phyloP scores from a whole-genome alignment of 2,797 vertebrate genomes.

The Siniperca scherzeri region DNA sequence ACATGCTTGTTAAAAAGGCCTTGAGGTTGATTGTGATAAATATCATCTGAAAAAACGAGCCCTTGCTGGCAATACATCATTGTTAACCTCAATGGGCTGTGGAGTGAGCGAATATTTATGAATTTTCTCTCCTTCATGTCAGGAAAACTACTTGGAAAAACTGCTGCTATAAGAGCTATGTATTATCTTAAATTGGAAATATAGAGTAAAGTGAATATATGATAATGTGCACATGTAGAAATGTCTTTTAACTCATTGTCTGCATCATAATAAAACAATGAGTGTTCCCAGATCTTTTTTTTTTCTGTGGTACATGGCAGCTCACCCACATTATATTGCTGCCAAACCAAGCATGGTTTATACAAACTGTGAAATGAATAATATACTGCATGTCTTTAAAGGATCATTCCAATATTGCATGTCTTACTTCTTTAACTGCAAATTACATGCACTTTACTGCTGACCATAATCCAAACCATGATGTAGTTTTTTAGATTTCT shows the following conservation, averaged over 20 bases:
- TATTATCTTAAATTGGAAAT: slow-evolving; percentile 19
- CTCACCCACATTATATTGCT: slow-evolving; percentile 32
- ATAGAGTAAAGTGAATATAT: slow-evolving; percentile 25
- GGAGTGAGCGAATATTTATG: slow-evolving; percentile 49
- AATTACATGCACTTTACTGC: neutral
- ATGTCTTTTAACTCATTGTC: slow-evolving; percentile 26
- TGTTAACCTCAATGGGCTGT: slow-evolving; percentile 56
- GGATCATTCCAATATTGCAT: neutral
- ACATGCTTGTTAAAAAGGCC: slow-evolving; percentile 67
- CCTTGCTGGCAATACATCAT: slow-evolving; percentile 55
- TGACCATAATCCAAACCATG: neutral
- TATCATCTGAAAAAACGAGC: slow-evolving; percentile 51
- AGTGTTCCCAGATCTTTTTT: slow-evolving; percentile 21
- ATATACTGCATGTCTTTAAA: slow-evolving; percentile 25
- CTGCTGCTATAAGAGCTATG: slow-evolving; percentile 29
- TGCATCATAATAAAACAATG: slow-evolving; percentile 8
- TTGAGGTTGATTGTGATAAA: slow-evolving; percentile 72
- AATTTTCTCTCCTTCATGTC: slow-evolving; percentile 43
- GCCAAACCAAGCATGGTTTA: slow-evolving; percentile 29
- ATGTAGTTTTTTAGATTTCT: neutral
- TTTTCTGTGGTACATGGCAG: slow-evolving; percentile 19
- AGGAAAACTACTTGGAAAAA: slow-evolving; percentile 30
- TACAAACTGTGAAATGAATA: slow-evolving; percentile 15
- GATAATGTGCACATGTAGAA: slow-evolving; percentile 32
- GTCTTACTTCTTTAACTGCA: slow-evolving; percentile 8